Conservation (phyloP, 2,797 vertebrate genomes). For the Sebastes trivittatus region DNA sequence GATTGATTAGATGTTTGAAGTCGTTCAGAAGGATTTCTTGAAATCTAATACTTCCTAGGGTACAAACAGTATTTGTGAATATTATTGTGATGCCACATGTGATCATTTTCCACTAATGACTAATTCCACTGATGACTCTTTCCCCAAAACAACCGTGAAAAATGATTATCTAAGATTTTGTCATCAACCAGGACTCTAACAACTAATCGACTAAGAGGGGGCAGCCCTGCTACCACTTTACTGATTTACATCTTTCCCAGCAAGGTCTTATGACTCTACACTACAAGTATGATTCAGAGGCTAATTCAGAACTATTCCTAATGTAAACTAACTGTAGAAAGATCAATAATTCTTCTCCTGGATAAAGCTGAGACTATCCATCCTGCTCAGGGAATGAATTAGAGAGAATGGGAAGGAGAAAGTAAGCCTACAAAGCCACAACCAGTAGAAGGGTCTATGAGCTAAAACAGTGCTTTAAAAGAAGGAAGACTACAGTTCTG, state of each 20-base stretch:
- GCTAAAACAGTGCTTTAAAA: constrained; percentile 49
- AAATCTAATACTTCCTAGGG: neutral
- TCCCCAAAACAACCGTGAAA: neutral
- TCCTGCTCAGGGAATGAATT: constrained; percentile 28
- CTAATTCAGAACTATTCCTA: neutral
- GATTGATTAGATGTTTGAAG: neutral
- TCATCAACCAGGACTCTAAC: neutral
- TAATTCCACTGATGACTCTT: neutral
- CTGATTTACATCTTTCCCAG: neutral
- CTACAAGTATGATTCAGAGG: constrained; percentile 1
- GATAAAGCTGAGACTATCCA: constrained; percentile 1
- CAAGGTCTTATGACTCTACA: neutral
- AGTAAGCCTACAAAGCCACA: constrained; percentile 51
- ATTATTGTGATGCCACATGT: neutral
- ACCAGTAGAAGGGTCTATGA: constrained; percentile 16
- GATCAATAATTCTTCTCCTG: neutral
- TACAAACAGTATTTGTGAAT: neutral
- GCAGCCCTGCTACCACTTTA: neutral
- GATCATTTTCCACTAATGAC: neutral
- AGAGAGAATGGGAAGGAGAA: constrained; percentile 16
- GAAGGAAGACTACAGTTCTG: constrained; percentile 51
- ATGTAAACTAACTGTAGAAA: neutral
- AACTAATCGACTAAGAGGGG: neutral
- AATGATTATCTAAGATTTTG: neutral
- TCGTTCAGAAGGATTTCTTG: neutral